Conservation (phyloP, 2,113 vertebrate genomes). For the Corvus moneduloides region DNA sequence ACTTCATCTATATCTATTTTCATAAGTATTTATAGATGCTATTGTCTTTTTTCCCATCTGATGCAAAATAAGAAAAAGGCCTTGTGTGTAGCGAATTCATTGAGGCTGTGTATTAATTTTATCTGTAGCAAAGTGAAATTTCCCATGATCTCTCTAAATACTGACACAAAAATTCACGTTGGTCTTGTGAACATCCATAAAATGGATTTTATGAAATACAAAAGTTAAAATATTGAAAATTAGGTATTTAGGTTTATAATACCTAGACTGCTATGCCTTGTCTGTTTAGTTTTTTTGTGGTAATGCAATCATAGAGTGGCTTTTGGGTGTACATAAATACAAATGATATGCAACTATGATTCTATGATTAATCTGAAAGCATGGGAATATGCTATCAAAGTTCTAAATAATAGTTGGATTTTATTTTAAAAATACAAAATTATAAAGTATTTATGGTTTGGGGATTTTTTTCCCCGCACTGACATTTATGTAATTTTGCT, state of each 20-base stretch:
- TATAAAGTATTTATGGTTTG: not conserved
- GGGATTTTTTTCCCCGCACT: rapidly evolving
- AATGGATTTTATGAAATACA: not conserved
- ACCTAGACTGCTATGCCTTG: not conserved
- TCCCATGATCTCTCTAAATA: not conserved
- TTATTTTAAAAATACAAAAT: not conserved
- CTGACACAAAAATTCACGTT: not conserved
- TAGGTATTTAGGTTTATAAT: not conserved
- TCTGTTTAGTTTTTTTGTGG: not conserved
- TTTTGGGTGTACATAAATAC: not conserved
- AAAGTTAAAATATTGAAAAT: not conserved
- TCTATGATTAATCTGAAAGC: not conserved
- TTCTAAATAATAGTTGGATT: not conserved
- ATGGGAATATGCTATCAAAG: not conserved
- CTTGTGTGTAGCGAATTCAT: not conserved
- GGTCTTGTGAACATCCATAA: not conserved
- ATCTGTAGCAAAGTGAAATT: not conserved
- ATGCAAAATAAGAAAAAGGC: not conserved
- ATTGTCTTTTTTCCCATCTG: not conserved
- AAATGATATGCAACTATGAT: not conserved
- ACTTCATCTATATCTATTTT: constrained; percentile 25
- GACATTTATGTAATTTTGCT: not conserved
- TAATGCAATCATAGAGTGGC: not conserved
- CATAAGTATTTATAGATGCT: not conserved
- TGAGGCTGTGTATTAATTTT: not conserved